Percentiles rank a stretch among this genome's conserved stretches.
Conservation (phyloP, 2,888 invertebrate genomes). For the Caenorhabditis zanzibari region DNA sequence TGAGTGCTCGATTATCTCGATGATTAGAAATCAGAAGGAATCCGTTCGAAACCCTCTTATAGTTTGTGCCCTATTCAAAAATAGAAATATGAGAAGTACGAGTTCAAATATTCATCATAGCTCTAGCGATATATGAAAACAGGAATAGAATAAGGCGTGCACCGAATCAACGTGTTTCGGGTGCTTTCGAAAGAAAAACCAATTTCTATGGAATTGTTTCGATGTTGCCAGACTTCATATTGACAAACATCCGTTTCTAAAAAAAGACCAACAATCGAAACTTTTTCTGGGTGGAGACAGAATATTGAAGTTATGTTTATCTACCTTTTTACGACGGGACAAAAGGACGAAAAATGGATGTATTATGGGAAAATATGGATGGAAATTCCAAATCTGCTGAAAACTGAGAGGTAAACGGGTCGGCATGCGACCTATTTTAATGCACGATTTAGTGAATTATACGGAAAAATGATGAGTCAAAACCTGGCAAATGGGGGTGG, state of each 20-base stretch:
- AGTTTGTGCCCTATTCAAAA: conserved; percentile 1
- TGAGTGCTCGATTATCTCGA: background rate
- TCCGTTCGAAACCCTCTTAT: background rate
- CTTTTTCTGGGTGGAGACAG: background rate
- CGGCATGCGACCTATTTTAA: conserved; percentile 38
- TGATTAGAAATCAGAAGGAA: conserved; percentile 7
- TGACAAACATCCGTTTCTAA: conserved; percentile 60
- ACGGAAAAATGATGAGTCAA: conserved; percentile 49
- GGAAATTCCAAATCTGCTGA: conserved; percentile 13
- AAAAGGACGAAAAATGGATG: background rate
- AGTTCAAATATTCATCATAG: background rate
- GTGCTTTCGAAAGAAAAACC: background rate
- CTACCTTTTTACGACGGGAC: conserved; percentile 8
- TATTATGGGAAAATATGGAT: background rate
- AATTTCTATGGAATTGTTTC: conserved; percentile 30
- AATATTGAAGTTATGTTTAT: conserved; percentile 27
- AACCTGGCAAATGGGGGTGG: conserved; percentile 38
- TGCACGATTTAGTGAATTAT: conserved; percentile 52
- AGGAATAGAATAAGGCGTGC: background rate
- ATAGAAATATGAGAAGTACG: background rate
- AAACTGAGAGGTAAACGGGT: background rate
- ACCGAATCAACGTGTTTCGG: background rate
- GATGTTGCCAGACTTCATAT: conserved; percentile 35
- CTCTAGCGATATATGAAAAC: background rate
- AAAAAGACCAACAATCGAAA: conserved; percentile 25